phyloP scores from a whole-genome alignment of 2,888 invertebrate species.

The Macrophya annulata region DNA sequence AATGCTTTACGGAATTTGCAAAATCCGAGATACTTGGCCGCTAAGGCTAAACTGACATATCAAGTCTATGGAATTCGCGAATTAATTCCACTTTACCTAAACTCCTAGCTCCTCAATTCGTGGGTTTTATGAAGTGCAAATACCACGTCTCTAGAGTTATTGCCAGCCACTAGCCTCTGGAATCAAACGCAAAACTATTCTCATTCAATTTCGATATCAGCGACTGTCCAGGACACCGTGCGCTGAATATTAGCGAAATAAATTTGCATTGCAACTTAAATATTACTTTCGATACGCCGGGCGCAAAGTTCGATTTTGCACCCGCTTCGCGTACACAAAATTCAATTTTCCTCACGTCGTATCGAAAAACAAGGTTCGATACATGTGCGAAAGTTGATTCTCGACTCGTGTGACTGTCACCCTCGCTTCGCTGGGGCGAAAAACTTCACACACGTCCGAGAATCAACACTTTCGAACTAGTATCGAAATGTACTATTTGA shows the following conservation, averaged over 20 bases:
- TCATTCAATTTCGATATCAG: background rate
- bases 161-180: background rate
- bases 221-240: background rate
- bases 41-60: background rate
- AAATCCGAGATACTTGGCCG: background rate
- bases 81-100: background rate
- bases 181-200: background rate
- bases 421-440: too few relatives aligned
- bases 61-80: background rate
- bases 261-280: background rate
- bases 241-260: background rate
- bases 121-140: background rate
- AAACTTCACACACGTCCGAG: too few relatives aligned
- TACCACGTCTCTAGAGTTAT: background rate
- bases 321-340: too few relatives aligned
- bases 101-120: background rate
- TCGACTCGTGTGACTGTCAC: too few relatives aligned
- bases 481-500: too few relatives aligned
- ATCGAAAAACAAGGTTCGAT: too few relatives aligned
- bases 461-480: too few relatives aligned
- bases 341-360: too few relatives aligned
- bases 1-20: background rate
- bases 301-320: too few relatives aligned
- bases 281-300: too few relatives aligned
- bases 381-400: too few relatives aligned